A percentile compares a stretch with the other conserved stretches of the same genome.
phyloP scores from a whole-genome alignment of 1,140 invertebrate genomes.

The Drosophila eugracilis region DNA sequence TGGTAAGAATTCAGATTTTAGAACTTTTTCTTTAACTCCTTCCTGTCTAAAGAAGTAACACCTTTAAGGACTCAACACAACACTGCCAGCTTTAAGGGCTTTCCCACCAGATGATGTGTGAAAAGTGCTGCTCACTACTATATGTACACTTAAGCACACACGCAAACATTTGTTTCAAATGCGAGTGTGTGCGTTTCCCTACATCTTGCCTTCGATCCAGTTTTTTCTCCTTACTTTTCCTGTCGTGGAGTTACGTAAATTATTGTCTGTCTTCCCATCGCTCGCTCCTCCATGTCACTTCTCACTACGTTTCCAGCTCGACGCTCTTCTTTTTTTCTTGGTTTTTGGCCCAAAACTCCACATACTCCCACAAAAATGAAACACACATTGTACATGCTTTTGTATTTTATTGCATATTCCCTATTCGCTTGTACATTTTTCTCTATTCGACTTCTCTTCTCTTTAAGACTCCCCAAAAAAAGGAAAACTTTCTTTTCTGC shows the following conservation, averaged over 20 bases:
- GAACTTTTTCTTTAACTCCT: neutral
- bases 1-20: neutral
- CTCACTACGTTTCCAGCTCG: constrained; percentile 63
- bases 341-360: constrained; percentile 34
- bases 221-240: constrained; percentile 16
- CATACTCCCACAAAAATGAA: constrained; percentile 10
- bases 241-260: constrained; percentile 79
- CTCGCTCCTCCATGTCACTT: constrained; percentile 69
- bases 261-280: constrained; percentile 74
- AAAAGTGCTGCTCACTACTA: constrained; percentile 54
- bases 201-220: constrained; percentile 31
- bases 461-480: constrained; percentile 49
- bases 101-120: constrained; percentile 59
- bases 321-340: constrained; percentile 41
- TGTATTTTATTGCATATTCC: constrained; percentile 81
- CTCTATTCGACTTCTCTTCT: constrained; percentile 13
- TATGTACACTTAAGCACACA: constrained; percentile 25
- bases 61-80: constrained; percentile 18
- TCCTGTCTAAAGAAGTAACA: neutral
- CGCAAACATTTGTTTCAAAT: constrained; percentile 58
- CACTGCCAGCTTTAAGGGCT: constrained; percentile 26
- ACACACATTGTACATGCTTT: constrained; percentile 51
- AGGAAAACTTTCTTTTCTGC: constrained; percentile 49
- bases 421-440: constrained; percentile 53
- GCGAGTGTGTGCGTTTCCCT: constrained; percentile 6